Conservation (phyloP, 2,888 invertebrate species). For the Drosophila picticornis region DNA sequence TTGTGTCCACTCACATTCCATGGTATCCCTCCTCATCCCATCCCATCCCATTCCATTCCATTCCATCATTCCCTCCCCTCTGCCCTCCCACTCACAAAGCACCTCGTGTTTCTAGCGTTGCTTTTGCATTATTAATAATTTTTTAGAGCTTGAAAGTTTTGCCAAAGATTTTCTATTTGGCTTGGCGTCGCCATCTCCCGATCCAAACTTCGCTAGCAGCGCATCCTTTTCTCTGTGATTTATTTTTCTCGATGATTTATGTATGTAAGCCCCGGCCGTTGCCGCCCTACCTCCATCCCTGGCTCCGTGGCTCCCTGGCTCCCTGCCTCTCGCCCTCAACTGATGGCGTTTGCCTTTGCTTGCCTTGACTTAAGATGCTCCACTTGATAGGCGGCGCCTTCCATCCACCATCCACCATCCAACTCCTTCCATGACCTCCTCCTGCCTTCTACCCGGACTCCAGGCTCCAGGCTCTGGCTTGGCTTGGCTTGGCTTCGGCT, state of each 20-base stretch:
- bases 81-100: background rate
- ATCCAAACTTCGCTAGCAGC: conserved; percentile 25
- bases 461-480: background rate
- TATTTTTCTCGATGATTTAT: conserved; percentile 75
- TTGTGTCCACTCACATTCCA: conserved; percentile 9
- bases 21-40: conserved; percentile 1
- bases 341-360: conserved; percentile 14
- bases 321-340: background rate
- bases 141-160: conserved; percentile 72
- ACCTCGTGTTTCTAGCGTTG: conserved; percentile 23
- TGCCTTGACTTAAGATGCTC: conserved; percentile 51
- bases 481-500: background rate
- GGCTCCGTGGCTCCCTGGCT: background rate
- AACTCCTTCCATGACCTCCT: background rate
- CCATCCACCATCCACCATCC: conserved; percentile 8
- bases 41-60: too few species aligned
- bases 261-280: conserved; percentile 35
- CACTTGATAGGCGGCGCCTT: conserved; percentile 54
- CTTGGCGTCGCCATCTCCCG: conserved; percentile 18
- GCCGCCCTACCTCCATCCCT: background rate
- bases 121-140: conserved; percentile 76
- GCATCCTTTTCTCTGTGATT: conserved; percentile 55
- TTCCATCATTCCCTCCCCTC: background rate
- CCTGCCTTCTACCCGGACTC: background rate
- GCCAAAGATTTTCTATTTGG: conserved; percentile 70